phyloP scores from a whole-genome alignment of 2,888 invertebrate species.

The Phania funesta region DNA sequence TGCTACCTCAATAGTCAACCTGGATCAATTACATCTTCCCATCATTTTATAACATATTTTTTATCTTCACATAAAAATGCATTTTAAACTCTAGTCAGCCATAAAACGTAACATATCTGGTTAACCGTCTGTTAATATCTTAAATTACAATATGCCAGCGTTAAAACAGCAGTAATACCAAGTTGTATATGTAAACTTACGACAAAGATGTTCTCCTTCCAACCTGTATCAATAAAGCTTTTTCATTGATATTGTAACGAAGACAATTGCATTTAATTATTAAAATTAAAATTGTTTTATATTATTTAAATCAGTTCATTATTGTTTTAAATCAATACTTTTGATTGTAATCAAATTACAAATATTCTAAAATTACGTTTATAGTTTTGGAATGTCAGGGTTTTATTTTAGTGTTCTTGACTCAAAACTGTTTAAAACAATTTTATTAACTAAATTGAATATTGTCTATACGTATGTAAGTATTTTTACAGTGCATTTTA shows the following conservation, averaged over 20 bases:
- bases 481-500: too few relatives aligned
- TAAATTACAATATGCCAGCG: constrained; percentile 33
- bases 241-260: constrained; percentile 16
- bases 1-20: not conserved
- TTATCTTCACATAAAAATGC: not conserved
- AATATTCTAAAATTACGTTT: constrained; percentile 24
- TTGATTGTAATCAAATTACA: constrained; percentile 19
- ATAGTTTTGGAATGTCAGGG: constrained; percentile 56
- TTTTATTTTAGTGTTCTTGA: not conserved
- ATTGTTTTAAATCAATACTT: constrained; percentile 32
- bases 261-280: not conserved
- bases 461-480: constrained; percentile 23
- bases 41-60: not conserved
- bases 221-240: constrained; percentile 6
- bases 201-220: constrained; percentile 12
- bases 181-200: not conserved
- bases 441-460: constrained; percentile 7
- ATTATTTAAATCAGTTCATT: not conserved
- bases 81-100: constrained; percentile 14
- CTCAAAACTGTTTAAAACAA: not conserved
- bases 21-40: not conserved
- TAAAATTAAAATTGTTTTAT: not conserved
- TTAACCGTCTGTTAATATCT: constrained; percentile 53
- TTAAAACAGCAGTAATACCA: not conserved
- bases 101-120: constrained; percentile 38